Evolutionary conservation across 2,888 invertebrate species (phyloP), one percentile per base, ranked within the genome.

Genomic region (Morpho deidamia): DNA sequence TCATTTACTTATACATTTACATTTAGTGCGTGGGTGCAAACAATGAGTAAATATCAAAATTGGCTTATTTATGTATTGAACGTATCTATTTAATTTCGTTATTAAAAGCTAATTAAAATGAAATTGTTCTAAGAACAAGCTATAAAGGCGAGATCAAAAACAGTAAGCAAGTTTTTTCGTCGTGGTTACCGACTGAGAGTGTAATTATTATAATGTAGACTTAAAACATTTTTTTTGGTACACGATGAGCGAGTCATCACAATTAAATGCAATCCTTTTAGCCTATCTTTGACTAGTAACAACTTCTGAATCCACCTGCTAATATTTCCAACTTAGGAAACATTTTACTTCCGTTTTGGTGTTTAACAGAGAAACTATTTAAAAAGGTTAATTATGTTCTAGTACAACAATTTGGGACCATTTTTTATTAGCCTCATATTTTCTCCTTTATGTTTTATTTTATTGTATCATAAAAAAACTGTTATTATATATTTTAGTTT

Each of bases 251-350:
- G 65, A 84, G 84, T 85, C 84, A 85, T 81, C 77, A 72, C 74
- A 78, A 83, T 84, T 84, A 84, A 83, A 76, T 66, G 74, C 77
- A 80, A 82, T 80, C 81, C 79, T 80, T 81, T 78, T 78, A 72
- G 68, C 68, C 67, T 67, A 57, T 59, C 56, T 56, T 39, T 49
- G 12, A 44, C 56, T 56, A 59, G 53, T 48, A 42, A 42, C 51
- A 39, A 39, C 47, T 45, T 51, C 32, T 11, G 41, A 40, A 9
- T 49, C n/a, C 50, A 55, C 44, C 50, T 51, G 47, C 44, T 23
- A 8, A 46, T 38, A 35, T 45, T 32, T 14, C 33, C 11, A 37
- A 10, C 10, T 23, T 39, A 23, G 5, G 23, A 23, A 23, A 1
- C 1, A 23, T 23, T 23, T 23, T 1, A 2, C 3, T 23, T 0